Percentiles rank a stretch among this genome's conserved stretches.
Conservation (phyloP, 2,888 invertebrate genomes). For the Cylloceria caligata region DNA sequence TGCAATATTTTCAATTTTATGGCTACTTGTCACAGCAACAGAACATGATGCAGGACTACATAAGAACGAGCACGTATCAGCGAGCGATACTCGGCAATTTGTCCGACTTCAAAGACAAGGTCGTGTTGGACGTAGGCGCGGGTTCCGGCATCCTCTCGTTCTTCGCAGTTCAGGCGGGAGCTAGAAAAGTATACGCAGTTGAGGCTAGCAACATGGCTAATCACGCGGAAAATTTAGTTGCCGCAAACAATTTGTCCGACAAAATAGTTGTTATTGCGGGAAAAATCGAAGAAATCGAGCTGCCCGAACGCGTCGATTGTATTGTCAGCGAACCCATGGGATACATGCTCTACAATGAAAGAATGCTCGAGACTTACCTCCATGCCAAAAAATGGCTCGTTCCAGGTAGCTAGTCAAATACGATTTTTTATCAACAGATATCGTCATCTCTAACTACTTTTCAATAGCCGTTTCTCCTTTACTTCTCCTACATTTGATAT, state of each 20-base stretch:
- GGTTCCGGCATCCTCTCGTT: constrained; percentile 99
- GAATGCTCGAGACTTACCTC: constrained; percentile 99
- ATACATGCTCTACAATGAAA: constrained; percentile 99
- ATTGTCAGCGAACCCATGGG: constrained; percentile 99
- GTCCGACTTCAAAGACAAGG: constrained; percentile 96
- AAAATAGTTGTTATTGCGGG: constrained; percentile 97
- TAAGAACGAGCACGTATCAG: constrained; percentile 99
- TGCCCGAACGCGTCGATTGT: constrained; percentile 98
- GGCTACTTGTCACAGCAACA: constrained; percentile 99
- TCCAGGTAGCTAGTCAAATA: constrained; percentile 86
- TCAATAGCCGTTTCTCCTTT: not conserved
- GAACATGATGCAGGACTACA: constrained; percentile 99
- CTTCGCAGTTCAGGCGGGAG: constrained; percentile 99
- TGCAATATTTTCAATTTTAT: constrained; percentile 99
- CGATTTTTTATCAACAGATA: not conserved
- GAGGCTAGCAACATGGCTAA: constrained; percentile 99
- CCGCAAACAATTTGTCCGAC: constrained; percentile 94
- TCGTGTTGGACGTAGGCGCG: constrained; percentile 98
- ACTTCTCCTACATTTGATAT: not conserved
- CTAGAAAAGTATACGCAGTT: constrained; percentile 98
- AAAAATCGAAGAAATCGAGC: constrained; percentile 98
- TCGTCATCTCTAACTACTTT: not conserved
- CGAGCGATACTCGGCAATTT: constrained; percentile 97
- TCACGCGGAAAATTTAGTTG: constrained; percentile 96
- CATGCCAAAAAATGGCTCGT: constrained; percentile 99